Evolutionary conservation across 1,140 invertebrate species (phyloP), one percentile per base, ranked within the genome.

Genomic region (Drosophila nannoptera): DNA sequence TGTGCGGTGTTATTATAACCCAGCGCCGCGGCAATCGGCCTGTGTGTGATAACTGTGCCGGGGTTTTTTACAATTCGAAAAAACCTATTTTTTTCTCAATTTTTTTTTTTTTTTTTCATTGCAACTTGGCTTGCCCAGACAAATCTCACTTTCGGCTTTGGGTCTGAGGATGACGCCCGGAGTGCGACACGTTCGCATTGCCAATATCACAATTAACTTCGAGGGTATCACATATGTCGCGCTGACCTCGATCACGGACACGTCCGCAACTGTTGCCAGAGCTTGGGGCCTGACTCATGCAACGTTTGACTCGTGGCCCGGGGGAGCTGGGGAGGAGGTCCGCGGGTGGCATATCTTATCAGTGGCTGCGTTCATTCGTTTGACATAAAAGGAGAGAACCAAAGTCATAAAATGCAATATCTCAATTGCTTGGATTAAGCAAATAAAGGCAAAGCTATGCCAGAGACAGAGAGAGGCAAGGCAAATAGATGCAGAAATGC

Each of bases 211-310:
- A 35, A 54, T 42, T 32, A 22, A 16, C 55, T 54, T 43, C 46
- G 32, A 80, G 72, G 64, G 68, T 67, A 82, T 75, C 32, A 12
- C 8, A 43, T 59, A 48, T 55, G 62, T 83, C 49, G 48, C 31
- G 40, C 31, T 40, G 52, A 63, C 48, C 58, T 46, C 60, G 48
- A 71, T 67, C 45, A 66, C 29, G 31, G 50, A 58, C 68, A 59
- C 69, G 42, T 69, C 49, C 54, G 31, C 63, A 48, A 60, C 58
- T 65, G 62, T 66, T 31, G 55, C 48, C 73, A 67, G 42, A 61
- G 29, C 69, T 48, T 40, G 14, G 16, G 52, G 62, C 16, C 49
- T 76, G 60, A 58, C 38, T 76, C 58, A 59, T 29, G 33, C 46
- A 61, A 3, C 3, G 22, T 22, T 22, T n/a, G n/a, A n/a, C n/a